Base-by-base conservation (phyloP, 1,140 invertebrate species). In the Euwallacea fornicatus region DNA sequence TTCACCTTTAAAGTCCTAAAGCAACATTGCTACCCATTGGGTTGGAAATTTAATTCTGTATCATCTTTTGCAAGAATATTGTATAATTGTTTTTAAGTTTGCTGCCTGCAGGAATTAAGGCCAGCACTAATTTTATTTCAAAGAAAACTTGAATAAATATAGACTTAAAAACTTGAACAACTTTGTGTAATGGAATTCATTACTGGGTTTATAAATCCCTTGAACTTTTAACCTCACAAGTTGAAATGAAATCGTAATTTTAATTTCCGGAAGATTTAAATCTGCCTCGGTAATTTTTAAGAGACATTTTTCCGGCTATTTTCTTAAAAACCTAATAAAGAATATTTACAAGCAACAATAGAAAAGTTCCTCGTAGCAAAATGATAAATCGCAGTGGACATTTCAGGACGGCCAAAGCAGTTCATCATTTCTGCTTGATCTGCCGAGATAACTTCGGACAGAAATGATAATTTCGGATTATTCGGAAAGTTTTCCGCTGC, bases 391-490 rank as follows among this genome's bases (percentile, higher is more conserved):
- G 21, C 21, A 6, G 55, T 58, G 10, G 10, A 58, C 16, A 15
- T 58, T 10, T 16, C 55, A n/a, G 55, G 55, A n/a, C 55, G 21
- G 13, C 21, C 13, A 33, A 58, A 33, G 55, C 21, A 16, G 21
- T 50, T 13, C 13, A 58, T 15, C 55, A 58, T 58, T 58, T 15
- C 13, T 41, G 21, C 10, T 10, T 58, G 13, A 58, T 16, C 21
- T 58, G 13, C 16, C 10, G 21, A n/a, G 55, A 58, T n/a, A 21
- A 58, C 10, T 58, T 58, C 13, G 55, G 55, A 15, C 55, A 15
- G 55, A 58, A 33, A 58, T 41, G 21, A 58, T 58, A n/a, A 58
- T 16, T 58, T 58, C 21, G 3, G 21, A 58, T 58, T 50, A 10
- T 58, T 7, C 13, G 55, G 10, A 6, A 58, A 15, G 10, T 16